Evolutionary conservation across 2,888 invertebrate genomes (phyloP), one percentile per base, ranked within the genome.

Genomic region (Leucophenga maculata): DNA sequence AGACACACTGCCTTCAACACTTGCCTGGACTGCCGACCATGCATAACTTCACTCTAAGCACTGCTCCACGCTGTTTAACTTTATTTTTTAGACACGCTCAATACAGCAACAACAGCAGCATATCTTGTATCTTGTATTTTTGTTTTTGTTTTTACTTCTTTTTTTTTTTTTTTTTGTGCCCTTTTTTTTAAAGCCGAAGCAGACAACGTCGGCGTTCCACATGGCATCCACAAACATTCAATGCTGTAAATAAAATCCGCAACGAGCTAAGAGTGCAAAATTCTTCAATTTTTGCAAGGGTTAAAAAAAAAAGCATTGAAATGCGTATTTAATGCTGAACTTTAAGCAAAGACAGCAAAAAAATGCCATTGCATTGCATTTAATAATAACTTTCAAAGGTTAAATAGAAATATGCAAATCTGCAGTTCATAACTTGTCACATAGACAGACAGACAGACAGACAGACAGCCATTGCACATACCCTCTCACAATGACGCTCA

Each of bases 171-270:
- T 52, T 55, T 32, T 46, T 62, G 8, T 39, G 3, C 11, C n/a
- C n/a, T n/a, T 20, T 62, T 46, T 62, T 18, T 46, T 20, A 8
- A 71, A 69, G 26, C 69, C 70, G 57, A 62, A 69, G 72, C 70
- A 76, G 77, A 78, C n/a, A n/a, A n/a, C 75, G 86, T 79, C 86
- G 85, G 78, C 86, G 85, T 86, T 87, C 86, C 86, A 86, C 87
- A 84, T 83, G 66, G 72, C 77, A 77, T 86, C 86, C 86, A 86
- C 76, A 78, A 72, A 71, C 72, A 73, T 57, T 74, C 76, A 74
- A 54, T 52, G 55, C 32, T 39, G 39, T 11, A 32, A 32, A 32
- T 32, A 32, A 32, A 32, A 32, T 32, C 32, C 32, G 39, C 39
- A 9, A 3, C 11, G 39, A 39, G 8, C 8, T 39, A 8, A 39